Conservation (phyloP, 2,797 vertebrate genomes). For the Lerista edwardsae region DNA sequence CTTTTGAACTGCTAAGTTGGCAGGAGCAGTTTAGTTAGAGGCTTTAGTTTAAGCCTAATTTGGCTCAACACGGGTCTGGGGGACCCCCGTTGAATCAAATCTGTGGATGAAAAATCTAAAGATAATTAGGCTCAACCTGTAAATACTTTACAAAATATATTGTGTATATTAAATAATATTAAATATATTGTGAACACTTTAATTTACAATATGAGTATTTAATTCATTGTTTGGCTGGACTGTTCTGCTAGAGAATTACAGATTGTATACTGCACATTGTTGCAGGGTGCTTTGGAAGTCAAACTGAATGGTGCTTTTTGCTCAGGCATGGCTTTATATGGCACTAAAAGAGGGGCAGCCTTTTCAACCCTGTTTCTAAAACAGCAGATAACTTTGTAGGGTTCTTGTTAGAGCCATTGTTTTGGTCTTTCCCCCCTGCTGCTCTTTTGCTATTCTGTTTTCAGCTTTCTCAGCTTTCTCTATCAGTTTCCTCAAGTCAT, state of each 20-base stretch:
- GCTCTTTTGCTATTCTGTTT: neutral
- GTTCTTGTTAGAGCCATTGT: neutral
- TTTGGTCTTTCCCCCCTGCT: neutral
- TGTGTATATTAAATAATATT: neutral
- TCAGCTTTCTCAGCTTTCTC: neutral
- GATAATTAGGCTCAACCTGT: too few species aligned
- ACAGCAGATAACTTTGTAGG: constrained; percentile 13
- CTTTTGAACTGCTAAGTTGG: too few species aligned
- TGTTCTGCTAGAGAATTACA: too few species aligned
- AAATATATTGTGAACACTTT: too few species aligned
- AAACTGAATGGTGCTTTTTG: neutral
- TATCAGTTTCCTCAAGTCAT: neutral
- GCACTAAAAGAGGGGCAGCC: neutral
- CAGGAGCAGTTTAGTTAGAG: too few species aligned
- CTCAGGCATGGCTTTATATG: neutral
- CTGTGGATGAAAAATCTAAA: too few species aligned
- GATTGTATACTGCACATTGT: neutral
- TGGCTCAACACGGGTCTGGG: too few species aligned
- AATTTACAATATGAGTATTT: too few species aligned
- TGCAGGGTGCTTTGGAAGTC: neutral
- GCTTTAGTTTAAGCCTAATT: too few species aligned
- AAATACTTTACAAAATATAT: too few species aligned
- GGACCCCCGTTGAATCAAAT: too few species aligned
- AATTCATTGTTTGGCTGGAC: too few species aligned
- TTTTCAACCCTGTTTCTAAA: fast-evolving